A percentile compares a stretch with the other conserved stretches of the same genome.
These are phyloP conservation scores for Elysia crispata DNA, from an alignment of 2,888 invertebrate genomes.

Conservation along the genomic window DNA sequence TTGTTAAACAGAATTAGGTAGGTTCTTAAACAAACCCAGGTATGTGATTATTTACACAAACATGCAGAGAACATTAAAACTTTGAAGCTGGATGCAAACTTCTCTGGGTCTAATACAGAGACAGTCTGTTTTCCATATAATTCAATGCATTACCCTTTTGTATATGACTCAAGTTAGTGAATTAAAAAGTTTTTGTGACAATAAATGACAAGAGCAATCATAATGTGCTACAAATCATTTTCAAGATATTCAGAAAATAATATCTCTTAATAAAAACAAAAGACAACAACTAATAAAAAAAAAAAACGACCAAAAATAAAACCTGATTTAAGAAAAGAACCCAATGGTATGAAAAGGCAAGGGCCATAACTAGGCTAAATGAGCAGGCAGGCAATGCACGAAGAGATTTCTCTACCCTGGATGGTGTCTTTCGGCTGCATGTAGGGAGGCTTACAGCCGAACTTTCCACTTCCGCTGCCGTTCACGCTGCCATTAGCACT, in stretches of 20 bases:
- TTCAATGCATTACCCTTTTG: no score
- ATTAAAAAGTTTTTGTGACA: no score
- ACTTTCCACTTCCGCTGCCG: conserved; percentile 27
- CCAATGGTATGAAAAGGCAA: neutral
- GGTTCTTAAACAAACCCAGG: no score
- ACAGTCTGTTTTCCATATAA: no score
- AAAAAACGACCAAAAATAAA: neutral
- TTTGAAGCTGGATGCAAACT: no score
- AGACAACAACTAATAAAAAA: neutral
- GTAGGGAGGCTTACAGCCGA: conserved; percentile 59
- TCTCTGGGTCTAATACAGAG: no score
- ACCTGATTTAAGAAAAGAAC: conserved; percentile 5
- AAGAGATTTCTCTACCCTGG: conserved; percentile 67
- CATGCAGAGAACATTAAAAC: no score
- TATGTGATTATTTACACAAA: no score
- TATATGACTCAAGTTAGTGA: no score
- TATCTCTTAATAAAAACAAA: neutral
- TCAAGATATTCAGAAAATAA: neutral
- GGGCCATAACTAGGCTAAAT: neutral
- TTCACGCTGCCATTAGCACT: neutral
- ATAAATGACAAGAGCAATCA: no score
- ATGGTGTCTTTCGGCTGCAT: conserved; percentile 70
- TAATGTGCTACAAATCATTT: no score
- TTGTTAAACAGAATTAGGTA: no score
- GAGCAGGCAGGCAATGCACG: neutral